A percentile compares a stretch with the other conserved stretches of the same genome.
These are phyloP conservation scores for Tribolium castaneum DNA, from an alignment of 1,140 invertebrate species.

Conservation along the genomic window DNA sequence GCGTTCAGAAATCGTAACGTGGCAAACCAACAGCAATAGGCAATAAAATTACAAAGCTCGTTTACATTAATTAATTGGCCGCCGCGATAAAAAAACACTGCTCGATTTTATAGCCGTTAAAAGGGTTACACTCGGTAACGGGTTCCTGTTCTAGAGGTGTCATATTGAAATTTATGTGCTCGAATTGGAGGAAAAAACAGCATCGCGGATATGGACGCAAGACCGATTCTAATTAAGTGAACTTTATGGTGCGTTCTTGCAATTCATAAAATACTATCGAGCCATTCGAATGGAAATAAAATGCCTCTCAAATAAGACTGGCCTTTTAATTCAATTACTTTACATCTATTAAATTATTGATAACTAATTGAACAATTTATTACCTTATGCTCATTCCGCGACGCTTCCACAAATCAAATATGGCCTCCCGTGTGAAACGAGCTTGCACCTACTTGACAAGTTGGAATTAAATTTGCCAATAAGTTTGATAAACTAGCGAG, in stretches of 20 bases:
- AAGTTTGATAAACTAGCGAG: slow-evolving; percentile 31
- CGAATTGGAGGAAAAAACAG: neutral
- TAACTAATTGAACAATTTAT: slow-evolving; percentile 10
- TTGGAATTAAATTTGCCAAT: slow-evolving; percentile 22
- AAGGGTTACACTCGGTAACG: slow-evolving; percentile 7
- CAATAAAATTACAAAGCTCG: slow-evolving; percentile 20
- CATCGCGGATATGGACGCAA: neutral
- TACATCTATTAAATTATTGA: slow-evolving; percentile 15
- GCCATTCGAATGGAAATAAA: slow-evolving; percentile 3
- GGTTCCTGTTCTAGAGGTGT: slow-evolving; percentile 8
- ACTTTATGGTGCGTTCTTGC: slow-evolving; percentile 8
- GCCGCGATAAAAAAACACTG: neutral
- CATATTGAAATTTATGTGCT: slow-evolving; percentile 8
- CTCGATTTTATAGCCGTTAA: slow-evolving; percentile 8
- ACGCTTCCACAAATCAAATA: neutral
- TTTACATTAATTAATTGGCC: slow-evolving; percentile 23
- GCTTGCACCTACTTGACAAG: slow-evolving; percentile 3
- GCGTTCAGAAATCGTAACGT: slow-evolving; percentile 3
- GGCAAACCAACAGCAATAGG: slow-evolving; percentile 6
- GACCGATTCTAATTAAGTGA: slow-evolving; percentile 14
- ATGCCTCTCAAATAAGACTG: neutral
- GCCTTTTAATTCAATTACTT: slow-evolving; percentile 24
- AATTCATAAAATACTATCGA: slow-evolving; percentile 4
- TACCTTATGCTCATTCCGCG: neutral
- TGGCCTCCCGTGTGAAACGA: neutral